phyloP scores from a whole-genome alignment of 2,113 vertebrate genomes.

The Oryzias woworae region DNA sequence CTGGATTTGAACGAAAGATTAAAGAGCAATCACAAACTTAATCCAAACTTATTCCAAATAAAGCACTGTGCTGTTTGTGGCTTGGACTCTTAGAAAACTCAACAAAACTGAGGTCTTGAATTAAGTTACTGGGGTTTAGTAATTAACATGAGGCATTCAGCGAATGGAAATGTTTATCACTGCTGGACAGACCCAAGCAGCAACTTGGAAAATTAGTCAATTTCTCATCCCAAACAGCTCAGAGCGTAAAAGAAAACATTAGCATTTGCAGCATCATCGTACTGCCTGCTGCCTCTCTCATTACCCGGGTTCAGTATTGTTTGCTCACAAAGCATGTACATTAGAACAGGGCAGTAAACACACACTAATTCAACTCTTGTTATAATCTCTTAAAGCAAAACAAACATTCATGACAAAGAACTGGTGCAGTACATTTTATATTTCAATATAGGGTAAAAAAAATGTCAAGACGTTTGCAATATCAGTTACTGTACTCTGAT shows the following conservation, averaged over 20 bases:
- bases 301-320: conserved; percentile 35
- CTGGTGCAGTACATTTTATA: too few relatives aligned
- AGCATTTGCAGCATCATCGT: conserved; percentile 25
- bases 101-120: conserved; percentile 17
- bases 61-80: background rate
- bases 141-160: conserved; percentile 32
- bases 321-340: conserved; percentile 15
- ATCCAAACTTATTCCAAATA: background rate
- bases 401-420: too few relatives aligned
- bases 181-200: conserved; percentile 10
- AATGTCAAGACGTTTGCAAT: too few relatives aligned
- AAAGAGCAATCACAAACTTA: background rate
- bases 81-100: conserved; percentile 11
- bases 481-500: too few relatives aligned
- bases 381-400: too few relatives aligned
- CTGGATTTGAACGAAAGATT: background rate
- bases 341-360: background rate
- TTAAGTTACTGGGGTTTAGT: conserved; percentile 23
- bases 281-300: conserved; percentile 8
- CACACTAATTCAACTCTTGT: background rate
- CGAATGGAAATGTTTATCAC: conserved; percentile 24
- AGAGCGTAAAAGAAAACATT: conserved; percentile 26
- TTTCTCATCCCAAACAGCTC: conserved; percentile 35
- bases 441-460: too few relatives aligned
- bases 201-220: conserved; percentile 21